phyloP scores from a whole-genome alignment of 37 sponge, comb jelly and placozoan genomes.

The Eunapius fragilis region DNA sequence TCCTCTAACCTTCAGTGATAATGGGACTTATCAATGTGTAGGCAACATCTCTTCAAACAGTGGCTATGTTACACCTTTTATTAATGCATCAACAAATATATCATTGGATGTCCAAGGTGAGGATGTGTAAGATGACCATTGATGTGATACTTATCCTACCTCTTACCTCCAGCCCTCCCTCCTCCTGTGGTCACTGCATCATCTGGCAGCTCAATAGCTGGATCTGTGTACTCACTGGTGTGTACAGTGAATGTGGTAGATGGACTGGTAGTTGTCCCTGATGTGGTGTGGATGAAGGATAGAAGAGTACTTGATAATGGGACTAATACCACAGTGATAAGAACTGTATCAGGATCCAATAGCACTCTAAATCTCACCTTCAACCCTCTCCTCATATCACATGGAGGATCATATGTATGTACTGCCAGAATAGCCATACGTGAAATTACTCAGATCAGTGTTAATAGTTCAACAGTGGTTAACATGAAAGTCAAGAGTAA shows the following conservation, averaged over 20 bases:
- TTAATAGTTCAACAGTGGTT: not conserved
- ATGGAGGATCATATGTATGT: conserved; percentile 7
- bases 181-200: not conserved
- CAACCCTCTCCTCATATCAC: conserved; percentile 14
- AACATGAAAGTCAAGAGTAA: not conserved
- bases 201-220: conserved; percentile 21
- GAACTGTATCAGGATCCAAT: not conserved
- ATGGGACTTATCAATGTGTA: not conserved
- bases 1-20: not conserved
- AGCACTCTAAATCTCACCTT: not conserved
- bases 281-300: conserved; percentile 26
- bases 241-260: conserved; percentile 20
- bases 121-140: not conserved
- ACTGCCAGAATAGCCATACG: not conserved
- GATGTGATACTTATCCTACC: not conserved
- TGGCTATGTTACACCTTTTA: not conserved
- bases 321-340: not conserved
- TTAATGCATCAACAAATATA: not conserved
- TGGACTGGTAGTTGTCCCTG: conserved; percentile 5
- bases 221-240: conserved; percentile 20
- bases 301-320: not conserved
- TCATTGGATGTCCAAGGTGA: not conserved
- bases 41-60: not conserved
- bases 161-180: not conserved
- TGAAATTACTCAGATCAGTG: not conserved